These are phyloP conservation scores for Sander lucioperca DNA, from an alignment of 2,113 vertebrate genomes.

Conservation along the genomic window DNA sequence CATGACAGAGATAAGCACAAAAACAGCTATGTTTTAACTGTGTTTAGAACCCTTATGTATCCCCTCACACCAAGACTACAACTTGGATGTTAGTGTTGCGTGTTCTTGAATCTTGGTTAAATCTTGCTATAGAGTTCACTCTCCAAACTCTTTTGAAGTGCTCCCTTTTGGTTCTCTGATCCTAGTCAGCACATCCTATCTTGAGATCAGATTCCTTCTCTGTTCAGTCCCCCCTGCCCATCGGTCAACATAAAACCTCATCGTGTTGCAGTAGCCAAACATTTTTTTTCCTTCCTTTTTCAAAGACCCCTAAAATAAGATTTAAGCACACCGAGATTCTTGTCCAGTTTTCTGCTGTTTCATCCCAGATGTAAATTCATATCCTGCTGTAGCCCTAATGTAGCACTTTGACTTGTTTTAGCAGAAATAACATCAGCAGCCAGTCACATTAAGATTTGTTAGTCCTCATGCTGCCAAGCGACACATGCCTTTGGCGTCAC, in stretches of 20 bases:
- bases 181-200: constrained; percentile 26
- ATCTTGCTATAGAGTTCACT: not conserved
- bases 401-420: constrained; percentile 28
- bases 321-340: constrained; percentile 7
- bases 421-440: constrained; percentile 26
- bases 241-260: constrained; percentile 46
- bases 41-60: not conserved
- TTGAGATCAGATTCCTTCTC: constrained; percentile 41
- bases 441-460: constrained; percentile 46
- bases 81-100: constrained; percentile 2
- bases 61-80: not conserved
- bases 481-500: constrained; percentile 56
- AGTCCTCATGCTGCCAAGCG: constrained; percentile 52
- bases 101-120: not conserved
- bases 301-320: constrained; percentile 6
- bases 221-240: constrained; percentile 24
- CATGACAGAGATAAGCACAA: constrained; percentile 16
- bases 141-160: constrained; percentile 15
- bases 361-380: constrained; percentile 27
- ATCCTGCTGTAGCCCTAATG: constrained; percentile 26
- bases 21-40: not conserved
- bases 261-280: constrained; percentile 58
- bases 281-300: constrained; percentile 46
- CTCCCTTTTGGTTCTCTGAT: constrained; percentile 28
- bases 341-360: constrained; percentile 23